phyloP scores from a whole-genome alignment of 2,888 invertebrate genomes.

The Nemurella pictetii region DNA sequence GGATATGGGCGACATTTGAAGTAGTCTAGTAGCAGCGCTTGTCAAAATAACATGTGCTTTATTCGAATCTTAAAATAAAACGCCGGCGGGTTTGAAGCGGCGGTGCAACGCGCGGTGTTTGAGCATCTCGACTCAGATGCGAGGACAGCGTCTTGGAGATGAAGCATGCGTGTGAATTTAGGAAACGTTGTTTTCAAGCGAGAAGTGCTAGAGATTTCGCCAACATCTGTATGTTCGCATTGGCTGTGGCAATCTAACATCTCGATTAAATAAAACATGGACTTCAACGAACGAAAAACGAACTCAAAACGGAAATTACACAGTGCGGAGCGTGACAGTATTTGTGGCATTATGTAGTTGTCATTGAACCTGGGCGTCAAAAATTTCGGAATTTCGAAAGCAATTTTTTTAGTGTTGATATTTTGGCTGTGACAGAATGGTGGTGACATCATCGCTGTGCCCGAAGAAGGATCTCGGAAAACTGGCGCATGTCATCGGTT shows the following conservation, averaged over 20 bases:
- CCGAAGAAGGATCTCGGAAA: not conserved
- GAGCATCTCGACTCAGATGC: not conserved
- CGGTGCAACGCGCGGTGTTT: not conserved
- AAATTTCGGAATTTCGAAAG: not conserved
- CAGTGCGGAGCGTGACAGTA: not conserved
- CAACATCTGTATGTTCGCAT: not conserved
- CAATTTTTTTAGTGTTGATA: not conserved
- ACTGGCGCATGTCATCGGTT: not conserved
- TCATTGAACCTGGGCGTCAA: not conserved
- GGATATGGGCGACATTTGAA: not conserved
- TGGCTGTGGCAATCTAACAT: not conserved
- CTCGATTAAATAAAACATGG: not conserved
- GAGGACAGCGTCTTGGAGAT: not conserved
- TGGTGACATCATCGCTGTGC: not conserved
- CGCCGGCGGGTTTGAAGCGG: not conserved
- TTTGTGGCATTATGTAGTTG: slow-evolving; percentile 8
- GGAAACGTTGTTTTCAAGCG: not conserved
- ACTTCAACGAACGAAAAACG: slow-evolving; percentile 16
- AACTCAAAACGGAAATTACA: not conserved
- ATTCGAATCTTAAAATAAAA: slow-evolving; percentile 13
- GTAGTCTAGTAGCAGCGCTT: not conserved
- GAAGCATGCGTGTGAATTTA: slow-evolving; percentile 5
- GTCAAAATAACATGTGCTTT: slow-evolving; percentile 15
- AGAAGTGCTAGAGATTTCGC: not conserved
- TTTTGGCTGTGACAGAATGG: slow-evolving; percentile 1